Evolutionary conservation across 2,797 vertebrate genomes (phyloP).

Genomic region (Mormyrus proboscirostris): DNA sequence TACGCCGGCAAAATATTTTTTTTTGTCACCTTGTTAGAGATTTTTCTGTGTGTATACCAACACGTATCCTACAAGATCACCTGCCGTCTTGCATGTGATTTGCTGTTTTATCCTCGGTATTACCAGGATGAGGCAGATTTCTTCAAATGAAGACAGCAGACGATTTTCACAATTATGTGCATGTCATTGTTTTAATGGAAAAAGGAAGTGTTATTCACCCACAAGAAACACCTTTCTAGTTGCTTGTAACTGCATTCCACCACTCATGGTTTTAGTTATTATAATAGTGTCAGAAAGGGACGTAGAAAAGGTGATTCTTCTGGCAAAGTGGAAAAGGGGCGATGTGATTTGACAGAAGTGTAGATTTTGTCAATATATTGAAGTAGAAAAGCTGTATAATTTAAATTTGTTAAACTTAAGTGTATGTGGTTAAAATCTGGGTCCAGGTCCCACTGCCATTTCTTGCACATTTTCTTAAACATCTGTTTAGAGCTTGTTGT

Average conservation of each 20-base stretch:
- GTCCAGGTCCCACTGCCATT: background rate
- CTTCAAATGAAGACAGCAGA: background rate
- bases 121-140: background rate
- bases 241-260: background rate
- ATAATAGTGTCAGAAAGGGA: background rate
- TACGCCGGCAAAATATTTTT: background rate
- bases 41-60: background rate
- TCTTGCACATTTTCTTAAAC: background rate
- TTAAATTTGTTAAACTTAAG: background rate
- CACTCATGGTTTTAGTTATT: background rate
- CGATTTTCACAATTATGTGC: background rate
- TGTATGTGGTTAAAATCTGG: background rate
- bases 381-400: background rate
- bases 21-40: background rate
- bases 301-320: background rate
- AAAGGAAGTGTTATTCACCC: background rate
- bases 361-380: background rate
- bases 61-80: background rate
- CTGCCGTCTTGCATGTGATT: background rate
- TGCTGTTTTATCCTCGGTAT: background rate
- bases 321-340: background rate
- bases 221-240: background rate
- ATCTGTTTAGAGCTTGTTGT: background rate
- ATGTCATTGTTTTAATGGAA: background rate
- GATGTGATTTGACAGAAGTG: background rate